phyloP scores from a whole-genome alignment of 2,888 invertebrate genomes.

The Dasypolia templi region DNA sequence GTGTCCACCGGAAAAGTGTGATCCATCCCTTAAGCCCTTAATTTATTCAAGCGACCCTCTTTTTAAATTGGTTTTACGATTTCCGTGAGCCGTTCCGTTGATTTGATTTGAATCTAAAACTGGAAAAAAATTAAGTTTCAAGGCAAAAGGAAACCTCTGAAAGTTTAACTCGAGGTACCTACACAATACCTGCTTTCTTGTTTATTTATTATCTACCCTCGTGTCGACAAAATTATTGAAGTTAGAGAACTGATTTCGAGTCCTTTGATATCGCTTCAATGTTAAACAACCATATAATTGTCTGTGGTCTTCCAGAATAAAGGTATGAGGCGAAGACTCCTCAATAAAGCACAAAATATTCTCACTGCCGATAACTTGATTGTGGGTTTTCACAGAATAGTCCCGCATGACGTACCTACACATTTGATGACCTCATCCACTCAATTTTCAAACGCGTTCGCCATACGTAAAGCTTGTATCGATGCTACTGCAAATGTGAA shows the following conservation, averaged over 20 bases:
- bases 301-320: too few relatives aligned
- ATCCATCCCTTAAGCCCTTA: conserved; percentile 30
- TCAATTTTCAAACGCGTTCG: conserved; percentile 29
- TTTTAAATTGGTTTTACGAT: conserved; percentile 64
- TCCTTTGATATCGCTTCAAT: neutral
- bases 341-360: neutral
- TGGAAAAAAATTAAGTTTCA: conserved; percentile 39
- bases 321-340: too few relatives aligned
- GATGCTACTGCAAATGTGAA: conserved; percentile 42
- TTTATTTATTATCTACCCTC: conserved; percentile 38
- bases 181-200: conserved; percentile 11
- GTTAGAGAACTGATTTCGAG: neutral
- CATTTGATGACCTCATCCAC: conserved; percentile 36
- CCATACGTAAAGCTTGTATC: conserved; percentile 23
- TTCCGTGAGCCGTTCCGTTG: conserved; percentile 43
- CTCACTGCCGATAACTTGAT: neutral
- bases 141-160: conserved; percentile 43
- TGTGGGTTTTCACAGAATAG: conserved; percentile 8
- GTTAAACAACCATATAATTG: neutral
- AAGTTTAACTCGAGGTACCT: conserved; percentile 45
- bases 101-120: conserved; percentile 52
- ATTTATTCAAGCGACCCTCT: conserved; percentile 61
- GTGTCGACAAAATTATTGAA: too few relatives aligned
- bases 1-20: conserved; percentile 10
- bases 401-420: neutral